These are phyloP conservation scores for Danaus plexippus DNA, from an alignment of 1,140 invertebrate species.

Conservation along the genomic window DNA sequence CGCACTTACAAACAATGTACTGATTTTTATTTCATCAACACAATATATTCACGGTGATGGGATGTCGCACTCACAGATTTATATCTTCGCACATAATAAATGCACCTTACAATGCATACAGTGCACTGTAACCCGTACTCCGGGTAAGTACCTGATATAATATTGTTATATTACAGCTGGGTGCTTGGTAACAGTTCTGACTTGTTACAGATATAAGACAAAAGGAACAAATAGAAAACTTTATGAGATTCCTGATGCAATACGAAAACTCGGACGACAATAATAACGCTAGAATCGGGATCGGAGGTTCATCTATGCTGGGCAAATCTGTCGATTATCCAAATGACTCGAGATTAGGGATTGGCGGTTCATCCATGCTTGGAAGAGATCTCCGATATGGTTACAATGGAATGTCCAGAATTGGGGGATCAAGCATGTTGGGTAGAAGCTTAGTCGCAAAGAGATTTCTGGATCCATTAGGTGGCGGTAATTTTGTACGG, in stretches of 20 bases:
- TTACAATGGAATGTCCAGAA: slow-evolving; percentile 37
- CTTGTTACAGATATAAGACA: slow-evolving; percentile 52
- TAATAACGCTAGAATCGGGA: slow-evolving; percentile 38
- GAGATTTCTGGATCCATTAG: slow-evolving; percentile 64
- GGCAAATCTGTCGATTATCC: slow-evolving; percentile 32
- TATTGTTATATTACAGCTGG: not conserved
- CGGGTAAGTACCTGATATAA: slow-evolving; percentile 18
- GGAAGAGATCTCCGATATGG: slow-evolving; percentile 23
- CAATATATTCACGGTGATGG: slow-evolving; percentile 37
- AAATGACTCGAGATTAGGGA: slow-evolving; percentile 14
- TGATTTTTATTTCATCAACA: slow-evolving; percentile 16
- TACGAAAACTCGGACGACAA: slow-evolving; percentile 41
- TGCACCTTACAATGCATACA: slow-evolving; percentile 17
- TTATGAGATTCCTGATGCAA: slow-evolving; percentile 42
- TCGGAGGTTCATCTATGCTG: slow-evolving; percentile 28
- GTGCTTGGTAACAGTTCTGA: slow-evolving; percentile 1
- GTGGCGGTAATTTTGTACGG: slow-evolving; percentile 59
- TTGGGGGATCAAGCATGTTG: slow-evolving; percentile 33
- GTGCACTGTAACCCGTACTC: slow-evolving; percentile 9
- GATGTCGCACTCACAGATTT: slow-evolving; percentile 37
- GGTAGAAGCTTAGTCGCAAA: slow-evolving; percentile 38
- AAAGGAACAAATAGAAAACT: slow-evolving; percentile 46
- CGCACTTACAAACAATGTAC: slow-evolving; percentile 9
- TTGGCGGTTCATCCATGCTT: slow-evolving; percentile 26
- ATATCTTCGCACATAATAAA: slow-evolving; percentile 17